These are phyloP conservation scores for Neuroscelio doddi DNA, from an alignment of 2,888 invertebrate genomes.

Conservation along the genomic window DNA sequence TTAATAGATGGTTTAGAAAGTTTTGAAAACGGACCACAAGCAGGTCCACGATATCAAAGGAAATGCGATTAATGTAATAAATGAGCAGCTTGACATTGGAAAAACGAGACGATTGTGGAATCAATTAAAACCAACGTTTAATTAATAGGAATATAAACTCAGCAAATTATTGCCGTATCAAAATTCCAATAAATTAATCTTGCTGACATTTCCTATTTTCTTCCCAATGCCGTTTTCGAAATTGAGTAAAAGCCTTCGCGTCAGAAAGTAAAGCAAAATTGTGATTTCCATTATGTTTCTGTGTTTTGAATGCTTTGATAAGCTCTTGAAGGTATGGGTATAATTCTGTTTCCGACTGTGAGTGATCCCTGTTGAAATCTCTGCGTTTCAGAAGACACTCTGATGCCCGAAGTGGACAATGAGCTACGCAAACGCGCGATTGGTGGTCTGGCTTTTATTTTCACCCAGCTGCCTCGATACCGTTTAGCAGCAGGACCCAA, in stretches of 20 bases:
- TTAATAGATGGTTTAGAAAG: slow-evolving; percentile 2
- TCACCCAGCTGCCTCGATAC: slow-evolving; percentile 62
- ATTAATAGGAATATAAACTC: background rate
- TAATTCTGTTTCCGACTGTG: slow-evolving; percentile 57
- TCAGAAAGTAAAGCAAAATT: background rate
- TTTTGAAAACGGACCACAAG: slow-evolving; percentile 1
- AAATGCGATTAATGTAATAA: slow-evolving; percentile 6
- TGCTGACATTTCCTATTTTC: background rate
- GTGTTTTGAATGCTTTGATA: slow-evolving; percentile 59
- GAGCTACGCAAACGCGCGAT: slow-evolving; percentile 61
- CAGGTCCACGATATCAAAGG: background rate
- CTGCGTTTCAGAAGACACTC: slow-evolving; percentile 61
- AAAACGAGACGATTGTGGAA: slow-evolving; percentile 5
- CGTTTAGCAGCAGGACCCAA: slow-evolving; percentile 63
- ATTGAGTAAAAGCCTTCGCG: too few species aligned
- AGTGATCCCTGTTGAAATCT: slow-evolving; percentile 64
- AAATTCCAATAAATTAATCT: background rate
- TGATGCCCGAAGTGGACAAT: slow-evolving; percentile 45
- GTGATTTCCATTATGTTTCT: background rate
- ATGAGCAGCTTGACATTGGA: slow-evolving; percentile 1
- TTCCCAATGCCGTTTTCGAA: background rate
- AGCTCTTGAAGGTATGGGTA: slow-evolving; percentile 64
- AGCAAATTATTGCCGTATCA: background rate
- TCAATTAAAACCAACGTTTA: background rate
- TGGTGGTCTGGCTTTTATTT: slow-evolving; percentile 62